phyloP scores from a whole-genome alignment of 2,797 vertebrate species.

The Lycodopsis pacificus region DNA sequence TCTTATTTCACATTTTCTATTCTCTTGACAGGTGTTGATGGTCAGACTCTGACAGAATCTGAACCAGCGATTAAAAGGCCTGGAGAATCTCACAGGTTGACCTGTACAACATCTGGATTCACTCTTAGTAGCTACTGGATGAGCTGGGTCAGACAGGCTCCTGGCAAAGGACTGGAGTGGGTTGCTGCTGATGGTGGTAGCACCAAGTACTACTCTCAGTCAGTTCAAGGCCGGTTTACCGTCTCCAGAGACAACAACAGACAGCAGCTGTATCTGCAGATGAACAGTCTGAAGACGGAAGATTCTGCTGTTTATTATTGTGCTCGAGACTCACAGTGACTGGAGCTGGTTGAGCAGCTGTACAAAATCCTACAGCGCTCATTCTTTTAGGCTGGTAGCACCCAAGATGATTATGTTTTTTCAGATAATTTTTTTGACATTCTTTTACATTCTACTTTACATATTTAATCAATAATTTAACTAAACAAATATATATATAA shows the following conservation, averaged over 20 bases:
- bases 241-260: slow-evolving; percentile 59
- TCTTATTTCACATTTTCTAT: too few relatives aligned
- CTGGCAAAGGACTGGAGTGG: slow-evolving; percentile 65
- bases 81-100: slow-evolving; percentile 54
- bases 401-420: too few relatives aligned
- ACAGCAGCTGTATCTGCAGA: slow-evolving; percentile 36
- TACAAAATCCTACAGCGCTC: too few relatives aligned
- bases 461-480: too few relatives aligned
- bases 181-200: slow-evolving; percentile 11
- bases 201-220: slow-evolving; percentile 7
- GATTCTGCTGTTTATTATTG: slow-evolving; percentile 47
- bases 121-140: slow-evolving; percentile 14
- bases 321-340: slow-evolving; percentile 19
- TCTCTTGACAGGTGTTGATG: too few relatives aligned
- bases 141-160: slow-evolving; percentile 57
- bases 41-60: too few relatives aligned
- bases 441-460: too few relatives aligned
- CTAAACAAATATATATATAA: too few relatives aligned
- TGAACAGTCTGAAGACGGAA: slow-evolving; percentile 38
- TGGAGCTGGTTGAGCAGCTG: too few relatives aligned
- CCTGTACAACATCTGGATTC: slow-evolving; percentile 33
- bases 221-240: slow-evolving; percentile 32
- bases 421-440: too few relatives aligned
- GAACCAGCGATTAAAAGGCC: too few relatives aligned
- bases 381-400: too few relatives aligned